Percentiles rank a stretch among this genome's conserved stretches.
These are phyloP conservation scores for Columba janthina DNA, from an alignment of 2,113 vertebrate genomes.

Conservation along the genomic window DNA sequence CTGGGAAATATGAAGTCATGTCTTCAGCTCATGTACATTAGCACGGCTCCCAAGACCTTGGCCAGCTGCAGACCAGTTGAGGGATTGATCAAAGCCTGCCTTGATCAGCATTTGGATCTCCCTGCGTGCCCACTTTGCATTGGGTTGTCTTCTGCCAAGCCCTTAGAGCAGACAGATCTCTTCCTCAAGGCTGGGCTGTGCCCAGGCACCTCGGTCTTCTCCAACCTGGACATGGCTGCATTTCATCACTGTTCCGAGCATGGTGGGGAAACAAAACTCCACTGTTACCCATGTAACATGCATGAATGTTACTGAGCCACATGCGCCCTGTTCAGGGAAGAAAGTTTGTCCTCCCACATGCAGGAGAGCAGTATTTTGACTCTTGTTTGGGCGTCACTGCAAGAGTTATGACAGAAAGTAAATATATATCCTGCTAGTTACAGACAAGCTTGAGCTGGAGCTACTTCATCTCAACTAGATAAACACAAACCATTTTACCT, in stretches of 20 bases:
- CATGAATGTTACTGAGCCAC: not conserved
- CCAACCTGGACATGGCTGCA: not conserved
- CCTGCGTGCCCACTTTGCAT: not conserved
- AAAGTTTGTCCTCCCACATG: not conserved
- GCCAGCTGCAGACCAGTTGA: not conserved
- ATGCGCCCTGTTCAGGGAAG: not conserved
- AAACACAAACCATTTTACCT: not conserved
- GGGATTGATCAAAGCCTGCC: not conserved
- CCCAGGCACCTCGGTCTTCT: accelerated
- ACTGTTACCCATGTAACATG: not conserved
- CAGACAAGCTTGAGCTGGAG: not conserved
- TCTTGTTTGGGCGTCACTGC: not conserved
- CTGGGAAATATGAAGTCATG: not conserved
- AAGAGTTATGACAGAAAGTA: not conserved
- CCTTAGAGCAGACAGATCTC: not conserved
- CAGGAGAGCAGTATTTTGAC: not conserved
- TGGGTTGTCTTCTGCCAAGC: not conserved
- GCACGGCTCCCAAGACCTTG: not conserved
- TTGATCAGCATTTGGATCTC: not conserved
- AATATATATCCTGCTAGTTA: not conserved
- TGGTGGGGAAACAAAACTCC: not conserved
- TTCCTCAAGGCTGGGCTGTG: not conserved
- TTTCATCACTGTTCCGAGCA: not conserved
- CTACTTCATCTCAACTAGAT: not conserved
- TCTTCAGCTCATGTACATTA: not conserved